phyloP scores from a whole-genome alignment of 1,140 invertebrate species.

The Drosophila baimaii region DNA sequence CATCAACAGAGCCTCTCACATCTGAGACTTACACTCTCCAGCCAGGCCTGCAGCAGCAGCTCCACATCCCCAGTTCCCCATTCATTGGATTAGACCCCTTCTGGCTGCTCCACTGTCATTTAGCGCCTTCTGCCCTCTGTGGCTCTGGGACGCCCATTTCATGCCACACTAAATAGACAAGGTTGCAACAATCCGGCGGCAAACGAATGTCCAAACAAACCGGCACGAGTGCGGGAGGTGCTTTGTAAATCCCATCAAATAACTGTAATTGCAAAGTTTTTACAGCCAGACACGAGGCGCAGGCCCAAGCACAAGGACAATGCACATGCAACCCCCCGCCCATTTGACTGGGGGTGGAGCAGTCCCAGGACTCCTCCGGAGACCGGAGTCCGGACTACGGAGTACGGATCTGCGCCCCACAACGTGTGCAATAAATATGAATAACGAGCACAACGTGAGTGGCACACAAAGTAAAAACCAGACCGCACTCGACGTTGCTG shows the following conservation, averaged over 20 bases:
- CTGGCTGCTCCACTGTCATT: constrained; percentile 43
- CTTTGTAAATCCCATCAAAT: constrained; percentile 79
- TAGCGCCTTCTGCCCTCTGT: constrained; percentile 31
- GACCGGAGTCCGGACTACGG: constrained; percentile 12
- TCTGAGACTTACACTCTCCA: neutral
- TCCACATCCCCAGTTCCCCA: constrained; percentile 39
- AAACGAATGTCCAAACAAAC: constrained; percentile 77
- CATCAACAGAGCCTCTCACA: constrained; percentile 10
- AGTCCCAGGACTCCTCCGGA: constrained; percentile 34
- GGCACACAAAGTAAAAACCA: constrained; percentile 75
- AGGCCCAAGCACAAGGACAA: constrained; percentile 62
- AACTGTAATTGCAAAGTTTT: constrained; percentile 83
- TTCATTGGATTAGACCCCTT: constrained; percentile 54
- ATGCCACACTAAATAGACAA: constrained; percentile 57
- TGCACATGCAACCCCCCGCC: constrained; percentile 71
- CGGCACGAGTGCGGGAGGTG: constrained; percentile 38
- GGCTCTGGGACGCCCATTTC: constrained; percentile 20
- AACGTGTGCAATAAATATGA: constrained; percentile 83
- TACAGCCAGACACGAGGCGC: constrained; percentile 67
- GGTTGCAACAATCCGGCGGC: constrained; percentile 67
- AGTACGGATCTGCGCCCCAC: constrained; percentile 42
- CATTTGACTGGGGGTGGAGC: constrained; percentile 52
- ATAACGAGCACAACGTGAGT: constrained; percentile 82
- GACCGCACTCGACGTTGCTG: constrained; percentile 38
- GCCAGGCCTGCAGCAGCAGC: neutral